Evolutionary conservation across 2,113 vertebrate genomes (phyloP), one percentile per base, ranked within the genome.

Genomic region (Mixornis gularis): DNA sequence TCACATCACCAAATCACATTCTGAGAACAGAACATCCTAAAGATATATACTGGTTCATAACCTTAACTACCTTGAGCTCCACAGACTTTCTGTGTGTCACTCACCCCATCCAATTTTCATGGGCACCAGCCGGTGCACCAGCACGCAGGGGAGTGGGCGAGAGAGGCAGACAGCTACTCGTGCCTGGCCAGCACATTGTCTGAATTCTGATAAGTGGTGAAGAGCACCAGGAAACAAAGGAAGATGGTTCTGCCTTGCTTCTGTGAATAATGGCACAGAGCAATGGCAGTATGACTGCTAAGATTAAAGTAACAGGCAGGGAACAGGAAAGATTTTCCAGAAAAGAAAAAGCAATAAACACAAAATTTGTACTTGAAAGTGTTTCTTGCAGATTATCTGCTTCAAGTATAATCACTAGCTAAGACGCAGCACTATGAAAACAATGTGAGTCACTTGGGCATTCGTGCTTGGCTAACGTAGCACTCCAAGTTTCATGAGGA

Each of bases 271-370:
- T 1, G 7, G 22, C 76, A 85, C 24, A 38, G 11, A n/a, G 41
- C 0, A 9, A 36, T 1, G 1, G 62, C 81, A 79, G 14, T 19
- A 78, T 0, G 0, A 62, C 46, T 49, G 32, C 36, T 19, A 59
- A 70, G 29, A 69, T 1, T 24, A 53, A 88, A 81, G n/a, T 21
- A 80, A 70, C 38, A 77, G 36, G 24, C 32, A 90, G 7, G 22
- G 18, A 83, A 91, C 1, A 0, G 51, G 22, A 59, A 79, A 73
- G 46, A 83, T 22, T 20, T 70, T 49, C 63, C 71, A 73, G 60
- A 79, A 85, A 79, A 60, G 9, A 38, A 51, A 34, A 71, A 70
- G 51, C 41, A 63, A 53, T n/a, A 74, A 90, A 80, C 10, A 17
- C 8, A 9, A 78, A 90, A 73, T 7, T 8, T 2, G 0, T 84